Evolutionary conservation across 1,140 invertebrate species (phyloP).

Genomic region (Phenacoccus solenopsis): DNA sequence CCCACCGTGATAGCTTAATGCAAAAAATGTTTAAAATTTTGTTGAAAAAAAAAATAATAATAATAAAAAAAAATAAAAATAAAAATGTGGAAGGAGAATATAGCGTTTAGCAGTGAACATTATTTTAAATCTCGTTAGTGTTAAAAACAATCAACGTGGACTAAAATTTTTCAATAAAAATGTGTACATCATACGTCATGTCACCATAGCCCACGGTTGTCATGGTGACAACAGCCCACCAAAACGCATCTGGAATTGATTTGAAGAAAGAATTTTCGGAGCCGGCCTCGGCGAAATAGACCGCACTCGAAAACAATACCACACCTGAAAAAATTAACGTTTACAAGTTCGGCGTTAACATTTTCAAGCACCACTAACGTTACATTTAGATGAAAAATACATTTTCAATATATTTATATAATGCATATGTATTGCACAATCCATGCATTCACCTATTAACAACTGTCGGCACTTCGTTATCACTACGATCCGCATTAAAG

Average conservation of each 20-base stretch:
- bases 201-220: conserved; percentile 99
- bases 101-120: background rate
- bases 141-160: conserved; percentile 12
- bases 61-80: background rate
- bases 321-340: conserved; percentile 58
- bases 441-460: background rate
- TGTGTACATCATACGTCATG: conserved; percentile 88
- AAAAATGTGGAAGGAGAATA: background rate
- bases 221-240: conserved; percentile 90
- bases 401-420: background rate
- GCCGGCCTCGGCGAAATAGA: conserved; percentile 97
- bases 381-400: background rate
- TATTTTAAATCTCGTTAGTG: background rate
- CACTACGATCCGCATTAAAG: background rate
- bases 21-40: too few species aligned
- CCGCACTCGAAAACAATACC: conserved; percentile 94
- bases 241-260: conserved; percentile 92
- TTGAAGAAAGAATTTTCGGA: conserved; percentile 92
- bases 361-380: background rate
- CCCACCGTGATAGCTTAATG: too few species aligned
- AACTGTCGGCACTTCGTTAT: conserved; percentile 13
- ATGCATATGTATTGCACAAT: background rate
- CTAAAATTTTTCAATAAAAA: conserved; percentile 37
- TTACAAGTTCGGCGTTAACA: background rate
- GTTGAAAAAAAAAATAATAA: too few species aligned